Percentiles rank a stretch among this genome's conserved stretches.
phyloP scores from a whole-genome alignment of 2,888 invertebrate genomes.

The Eristalis intricaria region DNA sequence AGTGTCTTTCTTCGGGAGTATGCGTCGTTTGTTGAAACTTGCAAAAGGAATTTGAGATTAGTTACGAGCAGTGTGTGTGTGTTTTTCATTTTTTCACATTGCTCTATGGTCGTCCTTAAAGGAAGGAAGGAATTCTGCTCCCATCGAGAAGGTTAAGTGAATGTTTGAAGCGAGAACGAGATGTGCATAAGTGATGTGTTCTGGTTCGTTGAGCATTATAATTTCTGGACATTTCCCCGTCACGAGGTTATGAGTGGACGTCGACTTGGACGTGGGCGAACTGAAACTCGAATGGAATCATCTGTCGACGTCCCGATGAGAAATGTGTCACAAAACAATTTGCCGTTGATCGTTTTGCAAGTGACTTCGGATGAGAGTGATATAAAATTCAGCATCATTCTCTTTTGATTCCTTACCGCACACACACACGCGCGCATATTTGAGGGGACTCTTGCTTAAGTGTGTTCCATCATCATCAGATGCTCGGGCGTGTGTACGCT shows the following conservation, averaged over 20 bases:
- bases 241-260: conserved; percentile 10
- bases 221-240: conserved; percentile 33
- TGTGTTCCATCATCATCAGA: not conserved
- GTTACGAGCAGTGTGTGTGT: conserved; percentile 20
- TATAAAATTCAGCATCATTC: not conserved
- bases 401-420: not conserved
- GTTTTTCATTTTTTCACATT: conserved; percentile 21
- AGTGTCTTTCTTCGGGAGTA: not conserved
- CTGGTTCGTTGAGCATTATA: conserved; percentile 41
- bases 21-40: conserved; percentile 47
- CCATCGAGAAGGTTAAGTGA: conserved; percentile 59
- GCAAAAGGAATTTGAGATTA: conserved; percentile 68
- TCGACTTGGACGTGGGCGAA: no score
- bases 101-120: conserved; percentile 2
- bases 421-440: not conserved
- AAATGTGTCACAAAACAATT: not conserved
- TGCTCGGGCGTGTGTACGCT: not conserved
- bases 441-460: not conserved
- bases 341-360: not conserved
- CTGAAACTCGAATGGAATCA: not conserved
- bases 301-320: not conserved
- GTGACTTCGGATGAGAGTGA: not conserved
- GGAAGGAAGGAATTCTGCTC: conserved; percentile 24
- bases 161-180: conserved; percentile 63
- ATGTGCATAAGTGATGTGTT: conserved; percentile 66